Conservation (phyloP, 2,888 invertebrate genomes). For the Lithodes maja region DNA sequence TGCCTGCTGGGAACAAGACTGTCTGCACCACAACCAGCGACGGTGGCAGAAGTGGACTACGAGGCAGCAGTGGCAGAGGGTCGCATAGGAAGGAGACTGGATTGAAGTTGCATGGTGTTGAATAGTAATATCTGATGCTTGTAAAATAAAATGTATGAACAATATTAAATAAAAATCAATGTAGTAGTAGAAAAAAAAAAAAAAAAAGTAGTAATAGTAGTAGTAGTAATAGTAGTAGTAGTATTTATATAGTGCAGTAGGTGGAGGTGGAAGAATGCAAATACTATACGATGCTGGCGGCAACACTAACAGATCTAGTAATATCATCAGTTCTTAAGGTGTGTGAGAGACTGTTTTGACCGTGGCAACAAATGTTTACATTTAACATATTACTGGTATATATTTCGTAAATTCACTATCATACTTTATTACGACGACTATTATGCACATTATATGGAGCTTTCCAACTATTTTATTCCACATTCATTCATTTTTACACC, state of each 20-base stretch:
- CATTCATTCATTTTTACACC: background rate
- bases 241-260: background rate
- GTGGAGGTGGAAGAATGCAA: background rate
- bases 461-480: background rate
- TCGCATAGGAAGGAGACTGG: no score
- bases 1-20: no score
- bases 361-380: background rate
- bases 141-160: no score
- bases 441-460: background rate
- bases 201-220: background rate
- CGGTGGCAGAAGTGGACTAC: no score
- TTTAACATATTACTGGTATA: accelerated
- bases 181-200: no score
- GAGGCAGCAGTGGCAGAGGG: no score
- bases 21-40: no score
- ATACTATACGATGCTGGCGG: background rate
- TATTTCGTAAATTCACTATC: background rate
- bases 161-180: no score
- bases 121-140: no score
- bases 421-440: background rate
- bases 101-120: no score
- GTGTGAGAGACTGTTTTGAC: background rate
- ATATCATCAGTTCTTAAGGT: background rate
- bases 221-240: background rate
- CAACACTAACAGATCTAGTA: background rate